phyloP scores from a whole-genome alignment of 2,113 vertebrate species.

The Sigmodon hispidus region DNA sequence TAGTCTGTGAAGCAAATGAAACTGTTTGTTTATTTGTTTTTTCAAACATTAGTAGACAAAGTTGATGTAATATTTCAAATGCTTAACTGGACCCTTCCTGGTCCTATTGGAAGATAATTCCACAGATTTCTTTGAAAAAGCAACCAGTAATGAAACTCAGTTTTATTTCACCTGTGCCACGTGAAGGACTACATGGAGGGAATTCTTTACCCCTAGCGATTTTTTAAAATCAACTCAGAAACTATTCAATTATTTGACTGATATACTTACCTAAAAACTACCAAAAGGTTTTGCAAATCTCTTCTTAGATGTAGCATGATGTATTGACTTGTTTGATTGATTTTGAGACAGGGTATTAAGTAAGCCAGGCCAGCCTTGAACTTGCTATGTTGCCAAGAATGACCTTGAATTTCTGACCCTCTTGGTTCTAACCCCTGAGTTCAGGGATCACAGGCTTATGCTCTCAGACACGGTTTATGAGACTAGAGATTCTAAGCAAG shows the following conservation, averaged over 20 bases:
- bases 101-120: background rate
- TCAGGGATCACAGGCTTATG: too few species aligned
- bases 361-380: background rate
- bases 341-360: background rate
- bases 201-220: background rate
- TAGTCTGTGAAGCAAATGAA: background rate
- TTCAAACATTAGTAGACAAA: slow-evolving; percentile 49
- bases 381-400: background rate
- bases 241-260: background rate
- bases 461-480: background rate
- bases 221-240: background rate
- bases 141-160: background rate
- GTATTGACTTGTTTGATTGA: background rate
- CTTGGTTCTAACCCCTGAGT: background rate
- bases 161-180: background rate
- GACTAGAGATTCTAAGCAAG: background rate
- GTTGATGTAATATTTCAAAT: background rate
- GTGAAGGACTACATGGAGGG: background rate
- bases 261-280: background rate
- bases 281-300: background rate
- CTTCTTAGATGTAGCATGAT: background rate
- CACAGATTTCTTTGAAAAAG: too few species aligned
- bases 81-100: background rate
- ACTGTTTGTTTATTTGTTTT: background rate
- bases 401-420: background rate